phyloP scores from a whole-genome alignment of 2,888 invertebrate species.

The Drosophila ochracea region DNA sequence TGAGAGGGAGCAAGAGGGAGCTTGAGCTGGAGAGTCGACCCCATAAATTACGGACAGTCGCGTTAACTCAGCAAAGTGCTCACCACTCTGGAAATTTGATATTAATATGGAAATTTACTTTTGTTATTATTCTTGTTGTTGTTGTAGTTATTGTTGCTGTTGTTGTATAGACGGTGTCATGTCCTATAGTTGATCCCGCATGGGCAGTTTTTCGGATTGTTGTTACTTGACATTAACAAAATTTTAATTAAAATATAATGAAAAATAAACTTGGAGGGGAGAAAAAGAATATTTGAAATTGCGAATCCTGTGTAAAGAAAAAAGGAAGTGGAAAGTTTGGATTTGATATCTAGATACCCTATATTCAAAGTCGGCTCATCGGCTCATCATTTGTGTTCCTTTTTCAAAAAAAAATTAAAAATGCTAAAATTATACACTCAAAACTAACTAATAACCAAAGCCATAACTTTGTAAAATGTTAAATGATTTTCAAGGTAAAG shows the following conservation, averaged over 20 bases:
- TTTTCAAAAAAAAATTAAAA: too few relatives aligned
- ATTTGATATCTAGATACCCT: background rate
- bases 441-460: fast-evolving
- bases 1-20: background rate
- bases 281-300: constrained; percentile 15
- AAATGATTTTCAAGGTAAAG: background rate
- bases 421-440: background rate
- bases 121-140: constrained; percentile 42
- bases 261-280: constrained; percentile 42
- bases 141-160: constrained; percentile 25
- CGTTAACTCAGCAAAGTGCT: constrained; percentile 53
- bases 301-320: background rate
- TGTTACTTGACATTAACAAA: constrained; percentile 36
- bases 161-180: constrained; percentile 33
- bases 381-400: background rate
- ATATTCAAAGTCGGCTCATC: background rate
- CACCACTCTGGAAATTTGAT: constrained; percentile 64
- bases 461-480: background rate
- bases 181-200: constrained; percentile 38
- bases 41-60: constrained; percentile 69
- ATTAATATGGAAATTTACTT: constrained; percentile 67
- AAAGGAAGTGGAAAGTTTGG: background rate
- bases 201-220: constrained; percentile 10
- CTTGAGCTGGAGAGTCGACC: constrained; percentile 28
- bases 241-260: constrained; percentile 74